Base-by-base conservation (phyloP, 2,797 vertebrate species). In the Pangasius krempfi region DNA sequence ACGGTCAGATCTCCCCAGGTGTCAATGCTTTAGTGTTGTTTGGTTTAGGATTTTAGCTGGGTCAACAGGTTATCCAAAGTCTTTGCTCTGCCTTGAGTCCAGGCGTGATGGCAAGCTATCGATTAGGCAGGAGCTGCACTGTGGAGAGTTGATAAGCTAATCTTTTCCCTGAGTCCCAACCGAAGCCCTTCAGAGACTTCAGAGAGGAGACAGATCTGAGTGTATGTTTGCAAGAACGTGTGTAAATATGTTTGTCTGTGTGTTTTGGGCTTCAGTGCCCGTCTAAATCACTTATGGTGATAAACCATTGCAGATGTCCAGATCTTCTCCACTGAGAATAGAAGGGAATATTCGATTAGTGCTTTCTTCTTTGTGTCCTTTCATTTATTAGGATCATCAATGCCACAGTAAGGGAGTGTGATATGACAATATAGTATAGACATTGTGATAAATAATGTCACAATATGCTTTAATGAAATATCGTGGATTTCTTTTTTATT, bases 1-100 rank as follows among this genome's bases (percentile, higher is more conserved):
- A 52, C 14, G n/a, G 64, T 82, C 68, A 68, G 47, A 56, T 70
- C 52, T 25, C 14, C 25, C 62, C 54, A 22, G n/a, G 27, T 70
- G 84, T 89, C 12, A 2, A 60, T 64, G 47, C 66, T 89, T 91
- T 87, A 82, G 89, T 89, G 91, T 88, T 89, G 91, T 92, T 95
- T 94, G 93, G 90, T 93, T 93, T 47, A 30, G 86, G 14, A 75
- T 92, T 91, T 93, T 90, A 86, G 73, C 88, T 87, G 27, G 90
- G 95, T 96, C 95, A 93, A 95, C 95, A 96, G 96, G 95, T 96
- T 96, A 96, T 96, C 95, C 93, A 93, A 94, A 95, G 94, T 95
- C 94, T 94, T 95, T 95, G 94, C 94, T 88, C 50, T 88, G 92
- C 91, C 91, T 91, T 92, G 90, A 90, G 94, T 93, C 85, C 88